A percentile compares a stretch with the other conserved stretches of the same genome.
Conservation (phyloP, 2,113 vertebrate species). For the Marcusenius ussheri region DNA sequence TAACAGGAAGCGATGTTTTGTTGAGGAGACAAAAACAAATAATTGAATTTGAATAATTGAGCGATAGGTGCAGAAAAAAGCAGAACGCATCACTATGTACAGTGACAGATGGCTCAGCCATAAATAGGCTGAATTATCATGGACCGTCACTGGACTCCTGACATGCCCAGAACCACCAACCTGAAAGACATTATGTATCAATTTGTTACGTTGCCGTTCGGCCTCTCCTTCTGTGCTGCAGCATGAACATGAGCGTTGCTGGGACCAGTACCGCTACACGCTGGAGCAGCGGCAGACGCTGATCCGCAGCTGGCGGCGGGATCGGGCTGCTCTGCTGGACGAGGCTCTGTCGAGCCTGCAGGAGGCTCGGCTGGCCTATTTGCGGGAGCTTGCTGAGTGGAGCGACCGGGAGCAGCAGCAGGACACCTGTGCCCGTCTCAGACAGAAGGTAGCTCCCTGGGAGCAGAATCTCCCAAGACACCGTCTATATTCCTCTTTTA, state of each 20-base stretch:
- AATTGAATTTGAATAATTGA: too few relatives aligned
- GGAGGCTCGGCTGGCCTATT: conserved; percentile 66
- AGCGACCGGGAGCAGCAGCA: conserved; percentile 67
- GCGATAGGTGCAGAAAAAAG: neutral
- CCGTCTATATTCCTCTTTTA: neutral
- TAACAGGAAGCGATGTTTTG: neutral
- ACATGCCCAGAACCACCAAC: neutral
- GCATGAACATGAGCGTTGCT: conserved; percentile 66
- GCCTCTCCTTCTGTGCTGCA: conserved; percentile 40
- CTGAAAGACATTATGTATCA: neutral
- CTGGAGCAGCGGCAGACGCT: conserved; percentile 56
- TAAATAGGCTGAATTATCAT: neutral
- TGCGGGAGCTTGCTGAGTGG: conserved; percentile 59
- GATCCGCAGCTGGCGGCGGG: conserved; percentile 60
- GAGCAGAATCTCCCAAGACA: neutral
- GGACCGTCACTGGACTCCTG: neutral
- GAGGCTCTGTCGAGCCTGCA: conserved; percentile 56
- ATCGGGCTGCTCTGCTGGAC: conserved; percentile 61
- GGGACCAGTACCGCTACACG: conserved; percentile 56
- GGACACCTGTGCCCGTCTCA: conserved; percentile 73
- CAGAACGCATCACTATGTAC: neutral
- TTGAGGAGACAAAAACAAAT: neutral
- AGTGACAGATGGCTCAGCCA: neutral
- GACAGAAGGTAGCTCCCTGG: conserved; percentile 68
- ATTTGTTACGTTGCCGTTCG: neutral